These are phyloP conservation scores for Phyllopteryx taeniolatus DNA, from an alignment of 2,113 vertebrate genomes.

Conservation along the genomic window DNA sequence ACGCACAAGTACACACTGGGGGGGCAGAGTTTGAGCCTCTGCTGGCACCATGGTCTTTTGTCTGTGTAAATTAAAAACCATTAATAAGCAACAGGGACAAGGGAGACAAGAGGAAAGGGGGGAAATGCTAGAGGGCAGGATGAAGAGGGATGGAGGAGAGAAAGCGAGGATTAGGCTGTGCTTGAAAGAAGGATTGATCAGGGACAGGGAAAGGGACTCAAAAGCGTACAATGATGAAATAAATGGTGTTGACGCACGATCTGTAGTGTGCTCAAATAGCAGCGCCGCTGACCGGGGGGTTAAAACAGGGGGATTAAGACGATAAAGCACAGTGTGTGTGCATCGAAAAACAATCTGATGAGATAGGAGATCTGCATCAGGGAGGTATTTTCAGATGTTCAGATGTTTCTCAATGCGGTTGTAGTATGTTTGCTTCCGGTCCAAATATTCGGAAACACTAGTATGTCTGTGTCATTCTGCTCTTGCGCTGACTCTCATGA, in stretches of 20 bases:
- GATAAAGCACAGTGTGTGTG: background rate
- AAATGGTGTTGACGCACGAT: background rate
- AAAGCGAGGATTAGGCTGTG: conserved; percentile 22
- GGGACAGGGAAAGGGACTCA: conserved; percentile 20
- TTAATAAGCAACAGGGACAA: conserved; percentile 82
- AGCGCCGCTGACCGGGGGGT: background rate
- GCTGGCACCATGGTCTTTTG: conserved; percentile 72
- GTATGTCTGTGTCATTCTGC: background rate
- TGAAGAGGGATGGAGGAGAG: conserved; percentile 1
- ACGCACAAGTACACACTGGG: conserved; percentile 55
- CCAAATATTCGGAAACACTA: background rate
- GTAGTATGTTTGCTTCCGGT: background rate
- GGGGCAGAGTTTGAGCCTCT: conserved; percentile 69
- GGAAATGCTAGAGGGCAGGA: conserved; percentile 23
- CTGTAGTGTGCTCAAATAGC: background rate
- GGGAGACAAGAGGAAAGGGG: conserved; percentile 12
- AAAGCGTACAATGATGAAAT: background rate
- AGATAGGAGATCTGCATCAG: background rate
- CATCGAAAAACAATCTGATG: background rate
- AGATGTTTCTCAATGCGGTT: background rate
- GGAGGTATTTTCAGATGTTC: background rate
- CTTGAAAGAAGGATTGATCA: conserved; percentile 40
- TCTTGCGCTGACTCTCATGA: background rate
- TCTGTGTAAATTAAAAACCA: conserved; percentile 89
- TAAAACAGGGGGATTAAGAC: conserved; percentile 9